Conservation (phyloP, 2,797 vertebrate species). For the Gobio occitaniae region DNA sequence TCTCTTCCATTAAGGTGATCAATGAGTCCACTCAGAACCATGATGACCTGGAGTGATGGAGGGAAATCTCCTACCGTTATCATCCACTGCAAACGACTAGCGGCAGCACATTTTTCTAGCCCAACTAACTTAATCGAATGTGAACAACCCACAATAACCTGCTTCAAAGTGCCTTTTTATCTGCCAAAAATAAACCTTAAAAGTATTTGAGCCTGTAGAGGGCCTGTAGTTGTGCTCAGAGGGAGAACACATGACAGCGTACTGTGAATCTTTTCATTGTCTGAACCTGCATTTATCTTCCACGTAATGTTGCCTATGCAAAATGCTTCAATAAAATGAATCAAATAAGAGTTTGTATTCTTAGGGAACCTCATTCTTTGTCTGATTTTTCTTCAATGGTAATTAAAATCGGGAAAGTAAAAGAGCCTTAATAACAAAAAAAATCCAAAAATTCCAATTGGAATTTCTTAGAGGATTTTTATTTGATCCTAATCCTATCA, state of each 20-base stretch:
- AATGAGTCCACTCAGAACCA: constrained; percentile 94
- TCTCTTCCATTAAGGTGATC: constrained; percentile 84
- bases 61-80: constrained; percentile 45
- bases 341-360: constrained; percentile 41
- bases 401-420: neutral
- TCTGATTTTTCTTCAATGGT: neutral
- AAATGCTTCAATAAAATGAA: constrained; percentile 75
- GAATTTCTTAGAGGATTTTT: no score
- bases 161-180: constrained; percentile 92
- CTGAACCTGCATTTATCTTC: constrained; percentile 34
- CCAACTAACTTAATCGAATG: neutral
- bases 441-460: neutral
- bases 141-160: constrained; percentile 52
- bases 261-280: constrained; percentile 11
- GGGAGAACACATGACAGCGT: constrained; percentile 56
- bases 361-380: neutral
- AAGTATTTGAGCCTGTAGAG: constrained; percentile 2
- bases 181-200: constrained; percentile 67
- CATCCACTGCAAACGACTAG: neutral
- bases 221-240: neutral
- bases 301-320: constrained; percentile 63
- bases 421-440: neutral
- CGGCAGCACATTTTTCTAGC: constrained; percentile 17
- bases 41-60: constrained; percentile 86
- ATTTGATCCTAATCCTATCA: no score